Conservation (phyloP, 2,113 vertebrate genomes). For the Hiodon alosoides region DNA sequence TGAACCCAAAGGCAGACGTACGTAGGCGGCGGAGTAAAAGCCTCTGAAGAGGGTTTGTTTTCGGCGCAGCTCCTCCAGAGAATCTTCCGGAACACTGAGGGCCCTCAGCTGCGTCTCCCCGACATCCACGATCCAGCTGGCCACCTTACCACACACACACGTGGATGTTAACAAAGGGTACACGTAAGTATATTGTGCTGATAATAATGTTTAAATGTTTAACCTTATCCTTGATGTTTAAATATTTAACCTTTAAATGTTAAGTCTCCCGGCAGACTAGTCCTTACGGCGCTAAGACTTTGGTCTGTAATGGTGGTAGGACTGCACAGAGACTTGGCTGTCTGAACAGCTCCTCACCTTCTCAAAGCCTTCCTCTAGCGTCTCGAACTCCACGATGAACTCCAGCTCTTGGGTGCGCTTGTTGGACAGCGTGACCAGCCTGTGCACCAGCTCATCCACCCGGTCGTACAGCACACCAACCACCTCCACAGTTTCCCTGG, state of each 20-base stretch:
- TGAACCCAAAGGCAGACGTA: constrained; percentile 42
- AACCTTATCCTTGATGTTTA: too few relatives aligned
- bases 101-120: constrained; percentile 65
- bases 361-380: constrained; percentile 63
- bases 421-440: constrained; percentile 79
- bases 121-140: constrained; percentile 71
- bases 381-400: constrained; percentile 68
- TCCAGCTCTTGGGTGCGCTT: constrained; percentile 67
- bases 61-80: constrained; percentile 64
- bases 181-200: background rate
- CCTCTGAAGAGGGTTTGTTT: constrained; percentile 66
- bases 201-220: background rate
- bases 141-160: constrained; percentile 53
- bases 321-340: background rate
- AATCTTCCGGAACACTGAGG: constrained; percentile 55
- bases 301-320: background rate
- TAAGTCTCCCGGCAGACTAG: background rate
- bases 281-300: background rate
- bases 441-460: constrained; percentile 82
- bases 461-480: constrained; percentile 66
- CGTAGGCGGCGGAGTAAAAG: constrained; percentile 67
- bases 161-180: background rate
- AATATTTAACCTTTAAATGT: too few relatives aligned
- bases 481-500: constrained; percentile 63
- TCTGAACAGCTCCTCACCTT: constrained; percentile 58